phyloP scores from a whole-genome alignment of 2,888 invertebrate species.

The Drosophila kanekoi region DNA sequence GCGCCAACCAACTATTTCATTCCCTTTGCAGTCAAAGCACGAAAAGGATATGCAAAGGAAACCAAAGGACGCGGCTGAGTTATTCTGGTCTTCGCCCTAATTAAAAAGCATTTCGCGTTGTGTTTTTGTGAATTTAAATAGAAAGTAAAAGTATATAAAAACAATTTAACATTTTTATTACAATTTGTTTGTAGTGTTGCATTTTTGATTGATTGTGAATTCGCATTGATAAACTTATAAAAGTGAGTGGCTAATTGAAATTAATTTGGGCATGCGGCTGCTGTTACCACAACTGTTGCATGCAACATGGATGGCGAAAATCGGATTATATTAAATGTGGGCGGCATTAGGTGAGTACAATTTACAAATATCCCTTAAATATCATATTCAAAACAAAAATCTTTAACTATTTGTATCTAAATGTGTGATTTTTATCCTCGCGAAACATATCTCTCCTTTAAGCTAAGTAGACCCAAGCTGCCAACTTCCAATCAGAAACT shows the following conservation, averaged over 20 bases:
- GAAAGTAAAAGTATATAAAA: background rate
- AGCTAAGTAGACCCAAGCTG: too few species aligned
- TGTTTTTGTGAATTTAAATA: conserved; percentile 6
- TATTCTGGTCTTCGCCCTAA: conserved; percentile 33
- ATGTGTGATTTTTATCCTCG: too few species aligned
- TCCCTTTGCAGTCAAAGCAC: conserved; percentile 48
- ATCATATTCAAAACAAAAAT: background rate
- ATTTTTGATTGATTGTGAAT: conserved; percentile 1
- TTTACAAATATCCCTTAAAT: background rate
- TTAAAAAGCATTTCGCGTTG: conserved; percentile 41
- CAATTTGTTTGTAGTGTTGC: conserved; percentile 1
- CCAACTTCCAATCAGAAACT: too few species aligned
- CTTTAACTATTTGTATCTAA: background rate
- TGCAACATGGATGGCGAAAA: conserved; percentile 94
- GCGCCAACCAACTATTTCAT: conserved; percentile 40
- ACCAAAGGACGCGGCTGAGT: conserved; percentile 20
- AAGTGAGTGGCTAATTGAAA: conserved; percentile 28
- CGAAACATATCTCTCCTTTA: too few species aligned
- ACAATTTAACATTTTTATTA: conserved; percentile 1
- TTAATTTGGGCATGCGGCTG: conserved; percentile 72
- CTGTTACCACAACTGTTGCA: conserved; percentile 73
- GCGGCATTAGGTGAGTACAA: conserved; percentile 91
- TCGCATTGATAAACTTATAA: conserved; percentile 13
- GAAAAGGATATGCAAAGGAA: conserved; percentile 42
- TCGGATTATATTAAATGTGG: conserved; percentile 96